Evolutionary conservation across 2,113 vertebrate genomes (phyloP).

Genomic region (Promerops cafer): DNA sequence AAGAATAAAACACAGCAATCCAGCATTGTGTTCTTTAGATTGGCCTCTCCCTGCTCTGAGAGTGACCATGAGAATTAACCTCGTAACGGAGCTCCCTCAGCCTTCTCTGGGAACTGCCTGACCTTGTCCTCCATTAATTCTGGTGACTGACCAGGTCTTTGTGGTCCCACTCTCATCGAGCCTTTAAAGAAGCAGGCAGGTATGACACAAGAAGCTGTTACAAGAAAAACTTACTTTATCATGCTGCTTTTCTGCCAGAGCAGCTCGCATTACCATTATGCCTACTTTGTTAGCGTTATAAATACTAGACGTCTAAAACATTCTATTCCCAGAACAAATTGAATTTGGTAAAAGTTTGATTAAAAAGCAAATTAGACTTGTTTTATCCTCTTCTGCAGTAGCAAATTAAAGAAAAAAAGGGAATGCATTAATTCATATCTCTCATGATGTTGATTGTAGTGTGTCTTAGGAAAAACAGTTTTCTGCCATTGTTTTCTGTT

Average conservation of each 20-base stretch:
- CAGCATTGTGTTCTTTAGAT: background rate
- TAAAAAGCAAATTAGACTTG: background rate
- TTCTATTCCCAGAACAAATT: background rate
- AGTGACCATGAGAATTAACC: background rate
- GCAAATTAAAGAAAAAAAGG: background rate
- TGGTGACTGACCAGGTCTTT: background rate
- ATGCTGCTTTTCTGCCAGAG: background rate
- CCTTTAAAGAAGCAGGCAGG: background rate
- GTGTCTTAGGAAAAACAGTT: background rate
- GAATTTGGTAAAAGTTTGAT: background rate
- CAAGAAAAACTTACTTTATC: background rate
- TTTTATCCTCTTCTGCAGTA: background rate
- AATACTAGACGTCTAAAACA: background rate
- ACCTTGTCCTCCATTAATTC: background rate
- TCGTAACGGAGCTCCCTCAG: accelerated
- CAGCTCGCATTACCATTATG: background rate
- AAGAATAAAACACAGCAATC: background rate
- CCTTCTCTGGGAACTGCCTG: background rate
- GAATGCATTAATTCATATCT: background rate
- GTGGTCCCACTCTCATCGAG: background rate
- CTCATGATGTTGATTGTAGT: background rate
- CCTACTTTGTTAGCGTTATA: background rate
- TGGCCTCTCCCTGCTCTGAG: background rate
- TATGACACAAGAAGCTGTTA: background rate
- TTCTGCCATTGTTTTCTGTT: background rate